Conservation (phyloP, 1,140 invertebrate species). For the Mactra quadrangularis region DNA sequence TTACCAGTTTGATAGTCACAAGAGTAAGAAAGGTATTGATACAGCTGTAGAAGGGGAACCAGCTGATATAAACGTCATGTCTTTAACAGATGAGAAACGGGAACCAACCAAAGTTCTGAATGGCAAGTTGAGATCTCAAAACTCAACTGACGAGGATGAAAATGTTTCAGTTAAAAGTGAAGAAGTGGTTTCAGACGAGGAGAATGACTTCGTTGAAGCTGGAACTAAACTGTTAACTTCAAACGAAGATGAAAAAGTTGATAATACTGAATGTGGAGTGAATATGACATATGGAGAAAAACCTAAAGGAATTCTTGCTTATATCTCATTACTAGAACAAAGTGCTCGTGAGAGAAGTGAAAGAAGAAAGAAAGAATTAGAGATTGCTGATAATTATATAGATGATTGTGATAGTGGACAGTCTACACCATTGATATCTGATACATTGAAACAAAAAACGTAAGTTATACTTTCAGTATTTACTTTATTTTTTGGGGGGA, state of each 20-base stretch:
- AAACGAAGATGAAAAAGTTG: constrained; percentile 46
- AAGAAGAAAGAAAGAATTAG: constrained; percentile 37
- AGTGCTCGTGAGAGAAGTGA: constrained; percentile 55
- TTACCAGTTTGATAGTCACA: constrained; percentile 42
- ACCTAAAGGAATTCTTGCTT: constrained; percentile 56
- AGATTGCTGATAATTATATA: constrained; percentile 33
- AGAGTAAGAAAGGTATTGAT: background rate
- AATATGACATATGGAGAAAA: constrained; percentile 54
- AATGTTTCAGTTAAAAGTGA: constrained; percentile 53
- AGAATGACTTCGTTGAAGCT: constrained; percentile 52
- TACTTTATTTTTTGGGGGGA: background rate
- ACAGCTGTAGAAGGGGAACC: constrained; percentile 6
- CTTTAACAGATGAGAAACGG: constrained; percentile 40
- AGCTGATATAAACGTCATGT: constrained; percentile 58
- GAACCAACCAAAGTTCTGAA: constrained; percentile 48
- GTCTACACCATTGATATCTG: constrained; percentile 34
- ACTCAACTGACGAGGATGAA: constrained; percentile 46
- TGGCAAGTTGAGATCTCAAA: constrained; percentile 22
- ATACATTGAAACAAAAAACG: constrained; percentile 48
- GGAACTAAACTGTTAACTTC: constrained; percentile 19
- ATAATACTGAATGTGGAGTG: constrained; percentile 54
- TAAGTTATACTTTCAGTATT: too few relatives aligned
- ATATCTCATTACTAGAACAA: constrained; percentile 56
- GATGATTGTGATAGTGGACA: constrained; percentile 51
- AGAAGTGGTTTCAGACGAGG: constrained; percentile 34